Evolutionary conservation across 2,888 invertebrate species (phyloP).

Genomic region (Eledona agricola): DNA sequence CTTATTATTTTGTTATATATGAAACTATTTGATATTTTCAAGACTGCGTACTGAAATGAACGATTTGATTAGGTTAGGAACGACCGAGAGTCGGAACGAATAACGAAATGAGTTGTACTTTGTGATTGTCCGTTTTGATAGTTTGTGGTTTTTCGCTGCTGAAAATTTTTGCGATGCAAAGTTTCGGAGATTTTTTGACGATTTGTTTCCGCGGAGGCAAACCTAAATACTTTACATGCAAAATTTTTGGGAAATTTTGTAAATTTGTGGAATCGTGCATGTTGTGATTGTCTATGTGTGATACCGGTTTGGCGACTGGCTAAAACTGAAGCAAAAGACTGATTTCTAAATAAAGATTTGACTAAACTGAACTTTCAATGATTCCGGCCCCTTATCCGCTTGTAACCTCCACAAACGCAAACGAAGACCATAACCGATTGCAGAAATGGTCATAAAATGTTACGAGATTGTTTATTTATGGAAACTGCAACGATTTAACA

Average conservation of each 20-base stretch:
- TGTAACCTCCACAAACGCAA: too few relatives aligned
- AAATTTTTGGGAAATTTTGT: slow-evolving; percentile 45
- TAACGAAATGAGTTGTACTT: slow-evolving; percentile 36
- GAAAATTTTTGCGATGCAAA: slow-evolving; percentile 36
- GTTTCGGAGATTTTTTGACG: slow-evolving; percentile 30
- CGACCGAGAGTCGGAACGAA: too few relatives aligned
- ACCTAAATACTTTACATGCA: slow-evolving; percentile 31
- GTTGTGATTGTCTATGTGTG: slow-evolving; percentile 61
- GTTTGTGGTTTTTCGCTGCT: slow-evolving; percentile 34
- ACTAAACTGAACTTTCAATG: slow-evolving; percentile 13
- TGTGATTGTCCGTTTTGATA: slow-evolving; percentile 45
- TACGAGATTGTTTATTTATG: too few relatives aligned
- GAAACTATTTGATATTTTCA: slow-evolving; percentile 38
- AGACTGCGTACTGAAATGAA: slow-evolving; percentile 45
- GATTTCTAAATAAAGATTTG: slow-evolving; percentile 57
- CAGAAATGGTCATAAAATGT: too few relatives aligned
- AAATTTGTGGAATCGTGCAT: slow-evolving; percentile 53
- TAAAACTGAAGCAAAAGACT: slow-evolving; percentile 60
- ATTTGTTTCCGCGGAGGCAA: slow-evolving; percentile 13
- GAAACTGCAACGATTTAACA: too few relatives aligned
- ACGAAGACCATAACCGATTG: too few relatives aligned
- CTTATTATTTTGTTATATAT: slow-evolving; percentile 34
- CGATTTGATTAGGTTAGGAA: slow-evolving; percentile 21
- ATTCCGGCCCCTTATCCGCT: background rate
- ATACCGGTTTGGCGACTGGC: slow-evolving; percentile 55